A percentile compares a stretch with the other conserved stretches of the same genome.
phyloP scores from a whole-genome alignment of 1,140 invertebrate genomes.

The Philopotamus ludificatus region DNA sequence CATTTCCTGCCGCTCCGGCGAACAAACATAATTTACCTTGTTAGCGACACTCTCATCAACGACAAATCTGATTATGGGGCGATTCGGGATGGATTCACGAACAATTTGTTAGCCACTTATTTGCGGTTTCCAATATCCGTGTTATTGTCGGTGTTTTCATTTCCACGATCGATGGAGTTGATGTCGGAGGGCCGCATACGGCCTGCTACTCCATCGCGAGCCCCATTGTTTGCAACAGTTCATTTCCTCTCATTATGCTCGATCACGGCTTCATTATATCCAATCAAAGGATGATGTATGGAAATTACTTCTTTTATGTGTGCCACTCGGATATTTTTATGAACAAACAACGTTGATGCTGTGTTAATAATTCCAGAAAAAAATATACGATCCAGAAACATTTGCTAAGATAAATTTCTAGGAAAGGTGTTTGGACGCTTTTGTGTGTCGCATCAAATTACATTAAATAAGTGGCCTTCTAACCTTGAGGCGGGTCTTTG shows the following conservation, averaged over 20 bases:
- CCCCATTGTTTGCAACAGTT: slow-evolving; percentile 13
- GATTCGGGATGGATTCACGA: background rate
- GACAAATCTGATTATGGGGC: too few species aligned
- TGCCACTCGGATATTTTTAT: background rate
- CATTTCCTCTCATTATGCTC: slow-evolving; percentile 9
- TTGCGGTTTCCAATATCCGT: background rate
- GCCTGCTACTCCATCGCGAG: background rate
- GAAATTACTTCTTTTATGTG: background rate
- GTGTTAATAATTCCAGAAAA: background rate
- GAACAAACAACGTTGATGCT: background rate
- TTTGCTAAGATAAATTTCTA: too few species aligned
- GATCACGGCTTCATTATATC: slow-evolving; percentile 6
- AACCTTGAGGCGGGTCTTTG: too few species aligned
- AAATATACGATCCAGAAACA: too few species aligned
- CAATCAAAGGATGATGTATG: slow-evolving; percentile 3
- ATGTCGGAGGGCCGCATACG: background rate
- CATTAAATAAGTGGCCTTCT: too few species aligned
- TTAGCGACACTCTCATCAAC: slow-evolving; percentile 4
- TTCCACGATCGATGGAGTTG: background rate
- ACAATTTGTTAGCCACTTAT: background rate
- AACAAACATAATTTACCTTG: slow-evolving; percentile 18
- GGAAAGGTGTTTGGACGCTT: too few species aligned
- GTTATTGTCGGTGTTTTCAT: background rate
- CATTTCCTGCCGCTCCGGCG: slow-evolving; percentile 26
- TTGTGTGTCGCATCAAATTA: too few species aligned